Percentiles rank a stretch among this genome's conserved stretches.
Evolutionary conservation across 2,113 vertebrate genomes (phyloP).

Genomic region (Todiramphus saurophagus): DNA sequence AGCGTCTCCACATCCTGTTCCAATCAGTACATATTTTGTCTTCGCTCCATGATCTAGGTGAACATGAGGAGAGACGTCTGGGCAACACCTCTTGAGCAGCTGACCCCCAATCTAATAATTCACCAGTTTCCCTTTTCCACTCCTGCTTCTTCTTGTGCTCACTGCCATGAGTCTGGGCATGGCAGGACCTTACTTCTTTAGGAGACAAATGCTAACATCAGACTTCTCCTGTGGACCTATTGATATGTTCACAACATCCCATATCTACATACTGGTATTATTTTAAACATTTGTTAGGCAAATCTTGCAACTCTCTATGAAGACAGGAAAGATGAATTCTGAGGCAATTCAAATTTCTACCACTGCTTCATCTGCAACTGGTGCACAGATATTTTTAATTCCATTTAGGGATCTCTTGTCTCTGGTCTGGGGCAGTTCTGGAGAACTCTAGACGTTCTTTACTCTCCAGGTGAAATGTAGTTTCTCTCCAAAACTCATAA

Average conservation of each 20-base stretch:
- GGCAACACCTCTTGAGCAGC: neutral
- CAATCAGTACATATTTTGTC: neutral
- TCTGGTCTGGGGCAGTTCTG: neutral
- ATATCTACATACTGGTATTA: neutral
- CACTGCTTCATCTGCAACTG: neutral
- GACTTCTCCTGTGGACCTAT: neutral
- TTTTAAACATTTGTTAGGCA: neutral
- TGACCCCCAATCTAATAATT: neutral
- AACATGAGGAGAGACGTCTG: neutral
- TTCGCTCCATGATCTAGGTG: neutral
- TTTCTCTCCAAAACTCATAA: neutral
- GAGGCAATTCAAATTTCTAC: neutral
- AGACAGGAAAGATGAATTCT: neutral
- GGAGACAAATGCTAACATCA: neutral
- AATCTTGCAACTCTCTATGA: neutral
- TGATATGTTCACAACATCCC: neutral
- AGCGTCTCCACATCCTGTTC: constrained; percentile 23
- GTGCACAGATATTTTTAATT: neutral
- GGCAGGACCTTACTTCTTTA: neutral
- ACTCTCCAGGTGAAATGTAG: neutral
- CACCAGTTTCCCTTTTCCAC: neutral
- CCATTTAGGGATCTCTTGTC: neutral
- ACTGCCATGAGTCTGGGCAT: neutral
- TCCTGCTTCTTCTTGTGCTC: neutral
- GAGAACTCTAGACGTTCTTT: neutral